Evolutionary conservation across 2,888 invertebrate genomes (phyloP).

Genomic region (Amiota mariae): DNA sequence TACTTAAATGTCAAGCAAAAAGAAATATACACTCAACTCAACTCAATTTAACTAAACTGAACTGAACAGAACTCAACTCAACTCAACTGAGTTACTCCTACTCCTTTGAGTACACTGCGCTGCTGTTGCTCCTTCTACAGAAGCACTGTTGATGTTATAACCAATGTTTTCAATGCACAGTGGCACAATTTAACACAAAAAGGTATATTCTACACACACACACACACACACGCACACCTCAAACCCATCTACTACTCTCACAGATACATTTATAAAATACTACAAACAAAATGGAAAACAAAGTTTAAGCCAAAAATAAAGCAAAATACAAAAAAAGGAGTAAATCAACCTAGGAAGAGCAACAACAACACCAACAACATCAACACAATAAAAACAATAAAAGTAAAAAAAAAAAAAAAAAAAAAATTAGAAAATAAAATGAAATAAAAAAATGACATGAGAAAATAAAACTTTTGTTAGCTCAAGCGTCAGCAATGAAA

Average conservation of each 20-base stretch:
- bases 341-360: neutral
- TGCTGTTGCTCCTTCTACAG: neutral
- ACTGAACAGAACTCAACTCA: constrained; percentile 22
- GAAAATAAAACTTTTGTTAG: constrained; percentile 60
- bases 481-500: constrained; percentile 37
- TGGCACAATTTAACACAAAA: constrained; percentile 26
- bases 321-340: constrained; percentile 27
- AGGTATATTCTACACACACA: constrained; percentile 24
- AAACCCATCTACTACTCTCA: too few species aligned
- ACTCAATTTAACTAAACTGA: neutral
- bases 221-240: constrained; percentile 14
- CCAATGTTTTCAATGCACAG: constrained; percentile 41
- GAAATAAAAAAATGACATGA: constrained; percentile 44
- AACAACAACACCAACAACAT: too few species aligned
- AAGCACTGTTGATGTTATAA: constrained; percentile 29
- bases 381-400: constrained; percentile 8
- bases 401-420: constrained; percentile 56
- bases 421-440: constrained; percentile 52
- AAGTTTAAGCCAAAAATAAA: constrained; percentile 50
- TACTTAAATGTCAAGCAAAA: constrained; percentile 49
- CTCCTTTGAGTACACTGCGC: neutral
- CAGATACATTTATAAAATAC: neutral
- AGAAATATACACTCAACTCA: constrained; percentile 39
- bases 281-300: constrained; percentile 48
- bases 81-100: neutral